Percentiles rank a stretch among this genome's conserved stretches.
phyloP scores from a whole-genome alignment of 2,888 invertebrate species.

The Agonopterix alstromeriana region DNA sequence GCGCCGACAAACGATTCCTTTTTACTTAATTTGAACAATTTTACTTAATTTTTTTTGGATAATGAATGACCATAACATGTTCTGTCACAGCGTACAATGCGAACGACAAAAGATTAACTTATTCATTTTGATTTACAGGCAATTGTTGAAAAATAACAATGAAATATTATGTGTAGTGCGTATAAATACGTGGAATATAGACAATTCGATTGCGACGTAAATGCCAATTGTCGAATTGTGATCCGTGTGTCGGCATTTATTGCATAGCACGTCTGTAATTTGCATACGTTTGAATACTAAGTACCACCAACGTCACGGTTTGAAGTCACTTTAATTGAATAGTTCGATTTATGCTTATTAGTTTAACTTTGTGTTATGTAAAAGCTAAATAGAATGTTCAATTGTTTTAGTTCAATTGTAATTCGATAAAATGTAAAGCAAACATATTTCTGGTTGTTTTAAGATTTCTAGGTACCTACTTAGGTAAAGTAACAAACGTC shows the following conservation, averaged over 20 bases:
- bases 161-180: not conserved
- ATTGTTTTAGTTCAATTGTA: too few species aligned
- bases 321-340: constrained; percentile 71
- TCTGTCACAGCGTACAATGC: not conserved
- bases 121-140: not conserved
- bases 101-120: not conserved
- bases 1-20: constrained; percentile 49
- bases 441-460: not conserved
- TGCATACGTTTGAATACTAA: constrained; percentile 77
- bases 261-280: constrained; percentile 74
- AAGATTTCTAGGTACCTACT: too few species aligned
- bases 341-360: constrained; percentile 66
- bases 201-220: constrained; percentile 59
- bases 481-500: constrained; percentile 11
- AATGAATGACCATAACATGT: too few species aligned
- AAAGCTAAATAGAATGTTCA: not conserved
- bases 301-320: constrained; percentile 61
- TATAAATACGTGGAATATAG: constrained; percentile 19
- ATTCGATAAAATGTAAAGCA: too few species aligned
- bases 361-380: constrained; percentile 34
- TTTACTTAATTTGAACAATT: too few species aligned
- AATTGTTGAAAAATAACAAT: not conserved
- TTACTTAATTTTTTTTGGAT: too few species aligned
- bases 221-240: constrained; percentile 74
- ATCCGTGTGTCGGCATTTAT: constrained; percentile 74